phyloP scores from a whole-genome alignment of 2,888 invertebrate species.

The Celastrina argiolus region DNA sequence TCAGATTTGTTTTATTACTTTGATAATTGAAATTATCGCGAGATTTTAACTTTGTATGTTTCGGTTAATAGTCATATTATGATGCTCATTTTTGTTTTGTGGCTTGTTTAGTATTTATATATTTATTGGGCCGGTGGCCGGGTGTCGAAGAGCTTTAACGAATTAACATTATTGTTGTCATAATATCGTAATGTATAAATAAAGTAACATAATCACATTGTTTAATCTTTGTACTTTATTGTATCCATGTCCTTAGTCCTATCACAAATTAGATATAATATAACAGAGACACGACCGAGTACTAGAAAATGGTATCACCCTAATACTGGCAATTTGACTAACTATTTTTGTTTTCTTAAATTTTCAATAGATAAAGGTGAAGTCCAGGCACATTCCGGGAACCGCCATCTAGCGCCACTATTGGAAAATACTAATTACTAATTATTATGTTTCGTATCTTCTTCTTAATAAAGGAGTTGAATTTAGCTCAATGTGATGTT shows the following conservation, averaged over 20 bases:
- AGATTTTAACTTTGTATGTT: not conserved
- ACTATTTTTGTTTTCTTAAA: no score
- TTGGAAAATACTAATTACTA: no score
- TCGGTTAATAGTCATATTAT: not conserved
- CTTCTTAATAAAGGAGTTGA: no score
- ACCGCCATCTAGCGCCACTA: no score
- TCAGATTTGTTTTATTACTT: not conserved
- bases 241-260: not conserved
- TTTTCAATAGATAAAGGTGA: no score
- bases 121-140: not conserved
- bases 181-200: slow-evolving; percentile 59
- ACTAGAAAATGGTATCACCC: no score
- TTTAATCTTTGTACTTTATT: slow-evolving; percentile 29
- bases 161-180: slow-evolving; percentile 52
- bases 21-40: slow-evolving; percentile 4
- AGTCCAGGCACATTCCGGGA: no score
- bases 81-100: not conserved
- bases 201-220: slow-evolving; percentile 40
- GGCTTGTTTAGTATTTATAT: slow-evolving; percentile 3
- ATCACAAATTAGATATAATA: no score
- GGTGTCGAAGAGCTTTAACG: slow-evolving; percentile 52
- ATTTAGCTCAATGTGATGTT: no score
- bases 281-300: no score
- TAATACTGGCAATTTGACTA: no score
- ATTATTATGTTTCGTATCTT: no score